phyloP scores from a whole-genome alignment of 2,888 invertebrate species.

The Drosophila recens region DNA sequence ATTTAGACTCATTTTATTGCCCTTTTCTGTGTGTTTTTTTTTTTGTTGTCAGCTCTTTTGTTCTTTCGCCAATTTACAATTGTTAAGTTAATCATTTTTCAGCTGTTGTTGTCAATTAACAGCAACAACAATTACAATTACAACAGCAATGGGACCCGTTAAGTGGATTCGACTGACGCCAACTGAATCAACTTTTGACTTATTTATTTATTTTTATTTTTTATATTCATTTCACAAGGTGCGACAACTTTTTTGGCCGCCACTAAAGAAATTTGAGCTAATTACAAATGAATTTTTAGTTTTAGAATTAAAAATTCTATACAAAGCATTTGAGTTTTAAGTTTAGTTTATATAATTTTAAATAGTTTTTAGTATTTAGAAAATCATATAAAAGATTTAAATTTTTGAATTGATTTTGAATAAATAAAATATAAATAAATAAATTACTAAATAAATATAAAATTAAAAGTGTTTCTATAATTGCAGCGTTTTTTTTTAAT shows the following conservation, averaged over 20 bases:
- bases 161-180: conserved; percentile 8
- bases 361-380: no score
- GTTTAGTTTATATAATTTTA: no score
- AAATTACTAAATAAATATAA: no score
- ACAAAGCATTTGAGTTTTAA: no score
- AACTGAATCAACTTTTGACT: conserved; percentile 38
- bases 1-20: background rate
- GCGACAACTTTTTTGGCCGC: conserved; percentile 17
- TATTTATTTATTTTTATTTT: background rate
- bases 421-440: no score
- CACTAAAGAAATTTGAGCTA: background rate
- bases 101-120: conserved; percentile 36
- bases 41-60: conserved; percentile 18
- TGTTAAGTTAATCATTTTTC: conserved; percentile 41
- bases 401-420: no score
- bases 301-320: no score
- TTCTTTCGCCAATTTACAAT: conserved; percentile 47
- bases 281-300: no score
- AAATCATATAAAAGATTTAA: no score
- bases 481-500: no score
- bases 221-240: background rate
- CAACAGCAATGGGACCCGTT: background rate
- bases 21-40: conserved; percentile 7
- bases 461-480: no score
- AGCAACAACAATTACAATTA: background rate